Conservation (phyloP, 2,113 vertebrate species). For the Rousettus leschenaultii region DNA sequence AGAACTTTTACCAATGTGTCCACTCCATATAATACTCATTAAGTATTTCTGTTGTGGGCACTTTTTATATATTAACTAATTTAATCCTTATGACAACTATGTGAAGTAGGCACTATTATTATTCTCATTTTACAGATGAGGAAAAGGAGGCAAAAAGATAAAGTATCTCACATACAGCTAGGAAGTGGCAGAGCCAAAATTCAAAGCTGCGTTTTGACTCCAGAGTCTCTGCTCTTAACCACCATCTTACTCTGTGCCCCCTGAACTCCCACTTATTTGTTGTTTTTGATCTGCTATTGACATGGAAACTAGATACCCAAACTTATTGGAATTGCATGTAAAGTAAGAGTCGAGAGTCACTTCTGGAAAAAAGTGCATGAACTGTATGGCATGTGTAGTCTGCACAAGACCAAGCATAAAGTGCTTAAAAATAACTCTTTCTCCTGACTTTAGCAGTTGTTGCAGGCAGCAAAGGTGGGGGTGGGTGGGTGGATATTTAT, state of each 20-base stretch:
- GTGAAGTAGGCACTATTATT: constrained; percentile 3
- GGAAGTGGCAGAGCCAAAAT: not conserved
- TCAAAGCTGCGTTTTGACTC: not conserved
- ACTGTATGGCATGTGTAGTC: not conserved
- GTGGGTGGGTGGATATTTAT: not conserved
- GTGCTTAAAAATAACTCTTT: not conserved
- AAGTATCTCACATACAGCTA: not conserved
- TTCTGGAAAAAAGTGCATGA: not conserved
- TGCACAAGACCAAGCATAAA: not conserved
- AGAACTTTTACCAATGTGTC: not conserved
- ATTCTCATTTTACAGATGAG: not conserved
- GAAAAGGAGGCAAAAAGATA: not conserved
- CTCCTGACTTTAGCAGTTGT: not conserved
- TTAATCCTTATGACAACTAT: not conserved
- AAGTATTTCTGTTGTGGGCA: not conserved
- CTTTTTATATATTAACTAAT: not conserved
- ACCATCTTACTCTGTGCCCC: not conserved
- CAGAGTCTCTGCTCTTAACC: not conserved
- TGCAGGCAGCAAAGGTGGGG: not conserved
- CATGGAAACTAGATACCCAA: not conserved
- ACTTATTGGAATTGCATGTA: not conserved
- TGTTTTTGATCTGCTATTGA: not conserved
- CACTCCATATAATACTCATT: not conserved
- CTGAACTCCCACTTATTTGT: not conserved
- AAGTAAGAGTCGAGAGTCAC: not conserved